Conservation (phyloP, 2,888 invertebrate genomes). For the Ophioninae sp. region DNA sequence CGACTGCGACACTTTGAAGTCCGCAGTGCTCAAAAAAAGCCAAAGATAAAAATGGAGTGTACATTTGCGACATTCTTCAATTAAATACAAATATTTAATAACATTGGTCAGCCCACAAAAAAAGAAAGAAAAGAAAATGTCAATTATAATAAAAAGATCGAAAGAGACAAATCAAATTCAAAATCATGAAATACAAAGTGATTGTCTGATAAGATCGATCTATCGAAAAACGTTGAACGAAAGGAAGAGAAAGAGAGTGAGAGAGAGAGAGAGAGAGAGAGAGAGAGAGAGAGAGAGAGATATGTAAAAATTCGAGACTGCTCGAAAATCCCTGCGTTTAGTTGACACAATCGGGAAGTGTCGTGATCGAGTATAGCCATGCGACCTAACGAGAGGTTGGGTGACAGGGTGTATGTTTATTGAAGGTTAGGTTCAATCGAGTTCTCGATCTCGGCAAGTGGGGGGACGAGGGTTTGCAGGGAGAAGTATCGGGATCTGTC, state of each 20-base stretch:
- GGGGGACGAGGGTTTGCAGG: conserved; percentile 85
- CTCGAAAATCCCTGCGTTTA: conserved; percentile 15
- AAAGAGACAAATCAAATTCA: not conserved
- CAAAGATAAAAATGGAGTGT: not conserved
- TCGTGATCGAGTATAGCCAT: not conserved
- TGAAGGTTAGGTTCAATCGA: conserved; percentile 73
- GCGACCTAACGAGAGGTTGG: not conserved
- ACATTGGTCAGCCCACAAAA: not conserved
- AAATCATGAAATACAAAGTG: not conserved
- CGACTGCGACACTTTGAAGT: not conserved
- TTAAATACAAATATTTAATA: not conserved
- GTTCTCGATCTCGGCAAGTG: conserved; percentile 72
- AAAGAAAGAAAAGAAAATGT: not conserved
- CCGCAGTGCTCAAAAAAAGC: not conserved
- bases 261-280: not conserved
- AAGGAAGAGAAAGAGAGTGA: not conserved
- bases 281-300: conserved; percentile 12
- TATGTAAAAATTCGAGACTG: conserved; percentile 16
- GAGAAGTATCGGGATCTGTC: conserved; percentile 86
- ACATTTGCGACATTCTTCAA: not conserved
- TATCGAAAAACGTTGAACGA: not conserved
- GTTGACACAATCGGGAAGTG: no score
- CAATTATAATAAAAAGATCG: no score
- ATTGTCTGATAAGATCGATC: not conserved
- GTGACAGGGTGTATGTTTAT: conserved; percentile 10